phyloP scores from a whole-genome alignment of 2,888 invertebrate species.

The Myathropa florea region DNA sequence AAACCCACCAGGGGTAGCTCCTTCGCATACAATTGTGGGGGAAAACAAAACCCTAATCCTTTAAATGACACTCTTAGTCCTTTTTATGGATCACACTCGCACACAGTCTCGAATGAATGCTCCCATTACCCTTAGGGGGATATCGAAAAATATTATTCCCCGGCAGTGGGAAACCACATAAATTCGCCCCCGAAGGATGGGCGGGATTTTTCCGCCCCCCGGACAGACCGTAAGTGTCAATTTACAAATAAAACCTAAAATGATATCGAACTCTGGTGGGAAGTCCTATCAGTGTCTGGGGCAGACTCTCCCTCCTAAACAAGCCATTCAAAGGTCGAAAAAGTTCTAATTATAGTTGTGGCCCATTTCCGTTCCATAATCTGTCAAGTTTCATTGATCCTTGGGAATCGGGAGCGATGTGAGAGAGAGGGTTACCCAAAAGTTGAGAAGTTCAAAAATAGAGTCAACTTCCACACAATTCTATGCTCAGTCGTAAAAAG shows the following conservation, averaged over 20 bases:
- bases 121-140: constrained; percentile 39
- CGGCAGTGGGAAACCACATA: constrained; percentile 62
- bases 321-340: background rate
- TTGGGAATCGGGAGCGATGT: background rate
- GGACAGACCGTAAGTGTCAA: background rate
- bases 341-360: constrained; percentile 37
- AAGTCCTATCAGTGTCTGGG: constrained; percentile 28
- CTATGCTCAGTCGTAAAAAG: background rate
- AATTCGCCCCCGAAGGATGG: constrained; percentile 22
- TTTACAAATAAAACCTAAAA: constrained; percentile 32
- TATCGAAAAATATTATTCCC: constrained; percentile 55
- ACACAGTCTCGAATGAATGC: constrained; percentile 6
- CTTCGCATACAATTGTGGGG: too few relatives aligned
- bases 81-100: constrained; percentile 41
- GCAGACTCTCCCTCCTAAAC: background rate
- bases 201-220: background rate
- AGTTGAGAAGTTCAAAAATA: background rate
- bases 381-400: background rate
- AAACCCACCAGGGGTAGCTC: background rate
- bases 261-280: constrained; percentile 2
- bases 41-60: constrained; percentile 56
- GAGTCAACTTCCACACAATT: background rate
- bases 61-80: constrained; percentile 64
- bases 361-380: background rate
- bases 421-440: background rate